These are phyloP conservation scores for Andricus curvator DNA, from an alignment of 2,888 invertebrate genomes.

Conservation along the genomic window DNA sequence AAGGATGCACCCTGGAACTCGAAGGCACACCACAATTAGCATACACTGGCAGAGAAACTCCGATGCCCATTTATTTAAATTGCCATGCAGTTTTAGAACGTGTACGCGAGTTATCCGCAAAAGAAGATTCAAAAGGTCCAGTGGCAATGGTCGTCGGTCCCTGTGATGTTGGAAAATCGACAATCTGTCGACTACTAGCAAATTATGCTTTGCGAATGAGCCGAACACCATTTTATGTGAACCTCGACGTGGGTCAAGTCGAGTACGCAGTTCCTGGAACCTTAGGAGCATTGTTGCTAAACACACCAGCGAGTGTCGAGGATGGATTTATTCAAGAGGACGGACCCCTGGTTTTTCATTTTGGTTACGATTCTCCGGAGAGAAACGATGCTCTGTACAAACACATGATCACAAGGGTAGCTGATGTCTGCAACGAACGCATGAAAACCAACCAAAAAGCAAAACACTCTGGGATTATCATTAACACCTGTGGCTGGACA, in stretches of 20 bases:
- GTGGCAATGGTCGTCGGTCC: conserved; percentile 96
- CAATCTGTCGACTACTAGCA: conserved; percentile 90
- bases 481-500: conserved; percentile 99
- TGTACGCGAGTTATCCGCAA: conserved; percentile 90
- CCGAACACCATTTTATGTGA: conserved; percentile 93
- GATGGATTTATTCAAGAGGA: conserved; percentile 97
- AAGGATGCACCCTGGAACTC: conserved; percentile 93
- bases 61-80: conserved; percentile 97
- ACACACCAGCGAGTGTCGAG: conserved; percentile 95
- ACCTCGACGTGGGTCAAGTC: conserved; percentile 97
- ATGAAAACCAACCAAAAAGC: conserved; percentile 93
- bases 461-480: conserved; percentile 92
- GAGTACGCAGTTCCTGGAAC: conserved; percentile 95
- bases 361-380: conserved; percentile 89
- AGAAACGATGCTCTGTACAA: conserved; percentile 92
- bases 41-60: conserved; percentile 97
- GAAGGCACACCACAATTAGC: conserved; percentile 94
- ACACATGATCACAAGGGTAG: conserved; percentile 89
- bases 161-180: conserved; percentile 97
- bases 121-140: conserved; percentile 86
- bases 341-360: conserved; percentile 92
- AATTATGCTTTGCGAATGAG: conserved; percentile 97
- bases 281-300: conserved; percentile 93
- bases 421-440: conserved; percentile 90
- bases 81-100: conserved; percentile 97